Percentiles rank a stretch among this genome's conserved stretches.
These are phyloP conservation scores for Philantomba maxwellii DNA, from an alignment of 2,113 vertebrate genomes.

Conservation along the genomic window DNA sequence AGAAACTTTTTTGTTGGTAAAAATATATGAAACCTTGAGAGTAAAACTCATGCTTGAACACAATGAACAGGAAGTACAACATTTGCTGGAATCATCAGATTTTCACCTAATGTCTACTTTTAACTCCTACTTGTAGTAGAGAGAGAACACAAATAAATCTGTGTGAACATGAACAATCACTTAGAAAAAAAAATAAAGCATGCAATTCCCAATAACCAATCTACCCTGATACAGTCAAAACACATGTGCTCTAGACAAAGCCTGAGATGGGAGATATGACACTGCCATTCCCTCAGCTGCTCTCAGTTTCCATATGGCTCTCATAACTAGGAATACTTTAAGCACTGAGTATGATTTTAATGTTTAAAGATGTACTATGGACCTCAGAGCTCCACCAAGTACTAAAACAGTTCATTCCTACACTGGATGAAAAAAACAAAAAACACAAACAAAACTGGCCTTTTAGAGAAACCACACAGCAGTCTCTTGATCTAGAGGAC, in stretches of 20 bases:
- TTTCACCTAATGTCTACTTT: not conserved
- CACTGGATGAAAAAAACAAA: not conserved
- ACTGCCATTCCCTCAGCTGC: not conserved
- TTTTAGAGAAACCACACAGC: not conserved
- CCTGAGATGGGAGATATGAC: not conserved
- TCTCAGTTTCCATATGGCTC: not conserved
- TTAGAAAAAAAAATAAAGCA: not conserved
- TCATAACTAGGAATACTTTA: not conserved
- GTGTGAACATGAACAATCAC: not conserved
- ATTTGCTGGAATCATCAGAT: not conserved
- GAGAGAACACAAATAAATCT: not conserved
- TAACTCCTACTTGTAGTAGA: not conserved
- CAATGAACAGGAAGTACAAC: not conserved
- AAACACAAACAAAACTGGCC: not conserved
- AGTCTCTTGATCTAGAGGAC: not conserved
- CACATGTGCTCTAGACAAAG: not conserved
- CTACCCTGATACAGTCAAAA: not conserved
- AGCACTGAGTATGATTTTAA: not conserved
- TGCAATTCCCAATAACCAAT: not conserved
- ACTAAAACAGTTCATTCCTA: not conserved
- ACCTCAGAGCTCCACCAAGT: not conserved
- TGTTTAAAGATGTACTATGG: not conserved
- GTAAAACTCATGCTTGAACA: constrained; percentile 22
- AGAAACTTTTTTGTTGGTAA: not conserved
- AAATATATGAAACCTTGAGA: not conserved